Conservation (phyloP, 2,888 invertebrate genomes). For the Chaitophorus viminalis region DNA sequence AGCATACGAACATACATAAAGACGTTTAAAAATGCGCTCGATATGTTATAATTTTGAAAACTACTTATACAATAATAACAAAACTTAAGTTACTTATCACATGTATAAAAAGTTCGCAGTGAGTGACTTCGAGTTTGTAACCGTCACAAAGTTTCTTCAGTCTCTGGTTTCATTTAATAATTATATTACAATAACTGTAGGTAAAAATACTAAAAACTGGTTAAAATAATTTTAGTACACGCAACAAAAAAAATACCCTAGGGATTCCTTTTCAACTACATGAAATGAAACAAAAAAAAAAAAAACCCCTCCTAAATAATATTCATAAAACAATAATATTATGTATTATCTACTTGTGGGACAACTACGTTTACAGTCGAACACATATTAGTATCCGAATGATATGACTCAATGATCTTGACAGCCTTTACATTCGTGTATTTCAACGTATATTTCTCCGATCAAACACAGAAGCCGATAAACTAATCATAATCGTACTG, state of each 20-base stretch:
- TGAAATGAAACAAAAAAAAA: background rate
- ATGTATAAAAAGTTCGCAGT: conserved; percentile 1
- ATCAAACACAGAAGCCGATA: too few relatives aligned
- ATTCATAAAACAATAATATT: too few relatives aligned
- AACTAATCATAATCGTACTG: too few relatives aligned
- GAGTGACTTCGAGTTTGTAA: conserved; percentile 5
- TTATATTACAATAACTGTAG: background rate
- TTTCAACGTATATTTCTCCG: too few relatives aligned
- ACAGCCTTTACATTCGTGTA: too few relatives aligned
- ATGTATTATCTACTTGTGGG: too few relatives aligned
- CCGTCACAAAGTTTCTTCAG: conserved; percentile 18
- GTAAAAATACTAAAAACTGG: background rate
- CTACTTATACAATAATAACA: background rate
- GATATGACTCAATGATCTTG: too few relatives aligned
- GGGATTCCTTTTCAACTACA: background rate
- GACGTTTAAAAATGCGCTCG: background rate
- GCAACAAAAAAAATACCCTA: background rate
- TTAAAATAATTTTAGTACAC: background rate
- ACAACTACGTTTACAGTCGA: too few relatives aligned
- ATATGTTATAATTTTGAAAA: background rate
- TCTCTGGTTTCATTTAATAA: background rate
- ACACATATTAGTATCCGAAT: too few relatives aligned
- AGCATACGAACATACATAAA: background rate
- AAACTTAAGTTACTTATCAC: conserved; percentile 10
- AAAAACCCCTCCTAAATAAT: background rate